These are phyloP conservation scores for Ariolimax columbianus DNA, from an alignment of 2,888 invertebrate species.

Conservation along the genomic window DNA sequence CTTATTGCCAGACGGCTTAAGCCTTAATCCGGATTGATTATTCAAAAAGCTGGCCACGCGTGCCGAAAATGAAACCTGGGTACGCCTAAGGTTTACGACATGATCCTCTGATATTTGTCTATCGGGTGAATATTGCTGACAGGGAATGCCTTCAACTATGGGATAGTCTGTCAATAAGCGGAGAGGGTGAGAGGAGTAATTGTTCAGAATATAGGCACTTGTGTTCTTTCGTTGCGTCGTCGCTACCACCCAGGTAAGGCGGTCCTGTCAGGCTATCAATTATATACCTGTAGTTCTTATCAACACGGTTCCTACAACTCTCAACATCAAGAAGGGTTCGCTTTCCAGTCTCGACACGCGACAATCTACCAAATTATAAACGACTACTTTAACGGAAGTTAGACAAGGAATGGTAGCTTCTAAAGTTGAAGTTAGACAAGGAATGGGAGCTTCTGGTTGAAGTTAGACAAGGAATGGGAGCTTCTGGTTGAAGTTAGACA, in stretches of 20 bases:
- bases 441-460: too few species aligned
- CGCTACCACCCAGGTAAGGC: not conserved
- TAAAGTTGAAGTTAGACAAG: too few species aligned
- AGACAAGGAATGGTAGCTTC: too few species aligned
- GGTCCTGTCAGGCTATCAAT: too few species aligned
- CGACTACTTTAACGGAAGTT: too few species aligned
- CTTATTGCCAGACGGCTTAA: slow-evolving; percentile 15
- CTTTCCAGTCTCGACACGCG: too few species aligned
- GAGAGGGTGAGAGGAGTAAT: not conserved
- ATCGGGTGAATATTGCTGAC: slow-evolving; percentile 5
- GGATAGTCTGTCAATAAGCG: not conserved
- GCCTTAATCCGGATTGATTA: slow-evolving; percentile 1
- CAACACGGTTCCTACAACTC: too few species aligned
- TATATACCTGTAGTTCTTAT: not conserved
- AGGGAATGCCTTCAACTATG: not conserved
- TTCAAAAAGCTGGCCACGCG: slow-evolving; percentile 18
- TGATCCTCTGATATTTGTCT: not conserved
- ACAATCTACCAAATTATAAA: too few species aligned
- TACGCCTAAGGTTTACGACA: slow-evolving; percentile 16
- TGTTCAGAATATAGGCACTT: not conserved
- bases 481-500: too few species aligned
- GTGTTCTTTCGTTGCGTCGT: not conserved
- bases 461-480: too few species aligned
- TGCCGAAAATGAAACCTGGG: not conserved
- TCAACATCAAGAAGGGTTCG: too few species aligned